These are phyloP conservation scores for Lasioglossum morio DNA, from an alignment of 2,888 invertebrate species.

Conservation along the genomic window DNA sequence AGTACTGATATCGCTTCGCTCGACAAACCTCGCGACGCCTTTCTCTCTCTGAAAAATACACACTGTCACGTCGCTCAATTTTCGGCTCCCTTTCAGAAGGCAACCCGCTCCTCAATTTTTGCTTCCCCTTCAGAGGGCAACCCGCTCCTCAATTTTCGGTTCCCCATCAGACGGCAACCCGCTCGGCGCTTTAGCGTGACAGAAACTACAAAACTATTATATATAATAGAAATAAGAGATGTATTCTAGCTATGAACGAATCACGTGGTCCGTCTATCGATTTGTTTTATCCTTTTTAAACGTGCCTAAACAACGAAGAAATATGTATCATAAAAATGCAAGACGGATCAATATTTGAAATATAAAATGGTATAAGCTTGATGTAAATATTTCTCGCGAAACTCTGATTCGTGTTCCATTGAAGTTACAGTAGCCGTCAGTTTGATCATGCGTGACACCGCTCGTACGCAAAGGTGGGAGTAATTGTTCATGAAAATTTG, in stretches of 20 bases:
- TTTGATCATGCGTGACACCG: slow-evolving; percentile 68
- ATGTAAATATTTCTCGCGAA: slow-evolving; percentile 7
- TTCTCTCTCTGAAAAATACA: too few relatives aligned
- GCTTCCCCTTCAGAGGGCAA: too few relatives aligned
- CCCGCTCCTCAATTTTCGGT: too few relatives aligned
- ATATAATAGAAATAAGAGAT: too few relatives aligned
- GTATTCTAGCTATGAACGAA: background rate
- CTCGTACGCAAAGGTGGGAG: slow-evolving; percentile 61
- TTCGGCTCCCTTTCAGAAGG: too few relatives aligned
- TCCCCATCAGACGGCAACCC: too few relatives aligned
- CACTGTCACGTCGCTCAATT: too few relatives aligned
- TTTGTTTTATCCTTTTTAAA: background rate
- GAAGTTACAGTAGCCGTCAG: slow-evolving; percentile 2
- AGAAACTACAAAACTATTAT: too few relatives aligned
- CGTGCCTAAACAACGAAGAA: background rate
- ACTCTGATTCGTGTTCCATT: slow-evolving; percentile 30
- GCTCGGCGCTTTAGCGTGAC: too few relatives aligned
- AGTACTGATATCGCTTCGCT: too few relatives aligned
- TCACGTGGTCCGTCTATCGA: background rate
- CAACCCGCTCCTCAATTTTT: too few relatives aligned
- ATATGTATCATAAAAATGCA: background rate
- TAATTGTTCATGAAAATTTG: slow-evolving; percentile 72
- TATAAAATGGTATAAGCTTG: background rate
- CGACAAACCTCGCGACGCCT: too few relatives aligned
- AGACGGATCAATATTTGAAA: background rate